A percentile compares a stretch with the other conserved stretches of the same genome.
phyloP scores from a whole-genome alignment of 2,113 vertebrate species.

The Fukomys damarensis region DNA sequence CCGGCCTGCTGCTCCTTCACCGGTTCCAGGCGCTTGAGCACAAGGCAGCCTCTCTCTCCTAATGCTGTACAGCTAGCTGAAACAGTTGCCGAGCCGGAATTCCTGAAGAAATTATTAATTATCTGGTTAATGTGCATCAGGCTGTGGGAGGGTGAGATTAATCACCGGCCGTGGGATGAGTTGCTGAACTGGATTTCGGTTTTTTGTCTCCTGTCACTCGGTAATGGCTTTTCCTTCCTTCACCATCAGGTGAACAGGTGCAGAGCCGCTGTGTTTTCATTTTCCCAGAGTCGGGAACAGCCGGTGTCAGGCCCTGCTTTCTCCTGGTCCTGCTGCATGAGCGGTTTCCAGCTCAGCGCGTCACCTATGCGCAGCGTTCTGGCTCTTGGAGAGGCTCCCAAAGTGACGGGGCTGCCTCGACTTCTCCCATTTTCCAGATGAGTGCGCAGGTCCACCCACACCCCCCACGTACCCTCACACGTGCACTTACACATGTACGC shows the following conservation, averaged over 20 bases:
- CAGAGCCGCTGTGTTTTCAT: conserved; percentile 89
- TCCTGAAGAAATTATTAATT: conserved; percentile 99
- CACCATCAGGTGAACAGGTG: conserved; percentile 92
- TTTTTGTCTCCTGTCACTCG: conserved; percentile 91
- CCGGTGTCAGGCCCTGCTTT: conserved; percentile 87
- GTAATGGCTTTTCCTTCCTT: conserved; percentile 91
- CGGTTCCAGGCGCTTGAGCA: conserved; percentile 82
- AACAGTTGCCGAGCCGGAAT: conserved; percentile 93
- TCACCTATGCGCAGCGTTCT: conserved; percentile 74
- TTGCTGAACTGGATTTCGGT: conserved; percentile 93
- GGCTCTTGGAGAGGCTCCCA: conserved; percentile 79
- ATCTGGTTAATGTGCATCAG: conserved; percentile 99
- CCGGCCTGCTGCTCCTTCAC: conserved; percentile 61
- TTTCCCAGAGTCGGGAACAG: conserved; percentile 89
- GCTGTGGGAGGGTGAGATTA: conserved; percentile 96
- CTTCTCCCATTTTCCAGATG: conserved; percentile 27
- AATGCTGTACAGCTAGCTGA: conserved; percentile 92
- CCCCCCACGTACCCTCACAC: background rate
- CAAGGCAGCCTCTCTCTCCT: conserved; percentile 82
- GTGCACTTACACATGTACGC: fast-evolving
- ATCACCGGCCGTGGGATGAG: conserved; percentile 92
- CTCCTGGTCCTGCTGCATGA: conserved; percentile 87
- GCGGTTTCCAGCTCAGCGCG: conserved; percentile 83
- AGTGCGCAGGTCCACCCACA: background rate
- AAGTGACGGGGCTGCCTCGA: conserved; percentile 64